A percentile compares a stretch with the other conserved stretches of the same genome.
phyloP scores from a whole-genome alignment of 2,888 invertebrate genomes.

The Tipula helvola region DNA sequence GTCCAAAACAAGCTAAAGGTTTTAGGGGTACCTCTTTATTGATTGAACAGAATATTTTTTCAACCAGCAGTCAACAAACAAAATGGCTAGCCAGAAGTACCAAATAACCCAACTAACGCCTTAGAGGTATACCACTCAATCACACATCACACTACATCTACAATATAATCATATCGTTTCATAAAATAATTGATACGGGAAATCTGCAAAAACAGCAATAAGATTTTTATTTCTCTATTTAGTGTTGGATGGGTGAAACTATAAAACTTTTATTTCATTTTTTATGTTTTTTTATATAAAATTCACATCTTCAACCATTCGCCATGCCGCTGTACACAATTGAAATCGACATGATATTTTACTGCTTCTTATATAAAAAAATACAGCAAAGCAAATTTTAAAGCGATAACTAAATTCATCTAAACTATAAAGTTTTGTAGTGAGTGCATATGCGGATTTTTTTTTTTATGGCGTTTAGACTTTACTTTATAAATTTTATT shows the following conservation, averaged over 20 bases:
- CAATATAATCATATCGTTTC: too few relatives aligned
- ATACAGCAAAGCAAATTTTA: neutral
- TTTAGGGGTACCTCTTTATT: too few relatives aligned
- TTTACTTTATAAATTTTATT: neutral
- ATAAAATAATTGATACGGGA: too few relatives aligned
- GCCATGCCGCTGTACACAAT: neutral
- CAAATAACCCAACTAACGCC: too few relatives aligned
- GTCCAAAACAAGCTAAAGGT: too few relatives aligned
- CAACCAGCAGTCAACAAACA: too few relatives aligned
- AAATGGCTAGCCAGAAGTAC: too few relatives aligned
- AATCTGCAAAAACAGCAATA: neutral
- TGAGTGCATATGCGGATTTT: neutral
- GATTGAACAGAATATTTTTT: too few relatives aligned
- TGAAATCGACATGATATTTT: neutral
- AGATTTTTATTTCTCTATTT: neutral
- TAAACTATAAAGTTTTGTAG: neutral
- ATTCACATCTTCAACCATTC: neutral
- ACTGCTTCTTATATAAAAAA: neutral
- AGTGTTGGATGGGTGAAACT: neutral
- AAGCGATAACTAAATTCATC: neutral
- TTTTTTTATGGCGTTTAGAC: neutral
- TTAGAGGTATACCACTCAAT: too few relatives aligned
- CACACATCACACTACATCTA: too few relatives aligned
- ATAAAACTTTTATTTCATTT: neutral
- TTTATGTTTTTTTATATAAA: neutral